Base-by-base conservation (phyloP, 1,140 invertebrate genomes). In the Drosophila kohkoa region DNA sequence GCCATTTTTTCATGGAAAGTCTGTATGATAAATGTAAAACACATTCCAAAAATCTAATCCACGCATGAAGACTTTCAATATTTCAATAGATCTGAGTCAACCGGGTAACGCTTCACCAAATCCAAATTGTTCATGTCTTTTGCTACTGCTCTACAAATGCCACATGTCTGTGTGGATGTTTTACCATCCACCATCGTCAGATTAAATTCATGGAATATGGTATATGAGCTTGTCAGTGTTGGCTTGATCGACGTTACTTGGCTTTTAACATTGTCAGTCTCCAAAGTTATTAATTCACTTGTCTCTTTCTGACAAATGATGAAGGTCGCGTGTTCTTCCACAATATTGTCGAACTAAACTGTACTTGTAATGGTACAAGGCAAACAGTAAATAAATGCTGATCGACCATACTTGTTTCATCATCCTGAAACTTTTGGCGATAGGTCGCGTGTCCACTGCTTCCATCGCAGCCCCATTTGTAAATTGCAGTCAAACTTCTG, bases 381-480 rank as follows among this genome's bases (percentile, higher is more conserved):
- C 66, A 70, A 20, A 75, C 15, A 8, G 73, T 35, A 62, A 70
- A 70, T 28, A 70, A 25, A 28, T 75, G 38, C 28, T 64, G 32
- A 51, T 60, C 73, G 46, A 70, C 11, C 28, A 70, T 69, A 15
- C 15, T 15, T 15, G 15, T 15, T 15, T 15, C 15, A 15, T 15
- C 15, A 15, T 15, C 28, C 38, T 63, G 15, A 54, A 64, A 75
- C 15, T 1, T 70, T 59, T 58, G 64, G 20, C 58, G 51, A 68
- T 75, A 68, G 10, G 51, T 68, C 38, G 51, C 13, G 43, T 74
- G 64, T 7, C 64, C 65, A 75, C 59, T 75, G 58, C 72, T 75
- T 8, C 65, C 72, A 63, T 75, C 65, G 16, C 65, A 75, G 16
- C 65, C 58, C 72, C 59, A 62, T 75, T 75, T 75, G 54, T 67